phyloP scores from a whole-genome alignment of 64 coral and sea anemone species.

The Stylophora pistillata region DNA sequence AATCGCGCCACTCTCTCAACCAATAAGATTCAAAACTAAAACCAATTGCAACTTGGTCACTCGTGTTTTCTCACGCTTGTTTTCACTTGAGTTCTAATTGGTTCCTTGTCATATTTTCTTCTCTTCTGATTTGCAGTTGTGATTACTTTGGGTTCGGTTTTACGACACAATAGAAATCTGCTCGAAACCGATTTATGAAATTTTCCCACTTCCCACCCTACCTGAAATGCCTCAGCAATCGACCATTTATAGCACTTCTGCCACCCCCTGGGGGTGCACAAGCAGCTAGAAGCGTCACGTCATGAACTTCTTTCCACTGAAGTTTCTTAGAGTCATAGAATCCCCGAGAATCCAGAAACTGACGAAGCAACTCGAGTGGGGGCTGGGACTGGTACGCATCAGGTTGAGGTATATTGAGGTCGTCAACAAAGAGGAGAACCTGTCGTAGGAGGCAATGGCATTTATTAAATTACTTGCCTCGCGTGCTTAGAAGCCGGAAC shows the following conservation, averaged over 20 bases:
- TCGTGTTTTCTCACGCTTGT: no score
- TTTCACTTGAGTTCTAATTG: no score
- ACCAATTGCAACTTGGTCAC: no score
- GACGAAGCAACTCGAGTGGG: constrained; percentile 86
- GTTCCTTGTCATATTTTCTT: no score
- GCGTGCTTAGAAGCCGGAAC: no score
- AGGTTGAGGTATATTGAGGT: constrained; percentile 97
- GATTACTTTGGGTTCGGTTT: no score
- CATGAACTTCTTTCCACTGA: constrained; percentile 83
- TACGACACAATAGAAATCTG: neutral
- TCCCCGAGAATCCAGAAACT: constrained; percentile 85
- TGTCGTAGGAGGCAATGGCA: neutral
- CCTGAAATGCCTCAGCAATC: constrained; percentile 92
- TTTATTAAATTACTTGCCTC: neutral
- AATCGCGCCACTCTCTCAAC: no score
- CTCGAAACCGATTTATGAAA: no score
- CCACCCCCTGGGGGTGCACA: constrained; percentile 94
- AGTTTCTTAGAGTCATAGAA: constrained; percentile 93
- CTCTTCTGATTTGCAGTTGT: no score
- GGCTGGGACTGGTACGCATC: constrained; percentile 87
- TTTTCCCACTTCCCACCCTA: neutral
- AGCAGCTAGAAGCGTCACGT: constrained; percentile 86
- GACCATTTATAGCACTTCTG: constrained; percentile 72
- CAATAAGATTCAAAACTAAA: no score
- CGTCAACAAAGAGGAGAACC: constrained; percentile 90